Conservation (phyloP, 53 echinoderm and acorn worm genomes). For the Pentamera pediparva region DNA sequence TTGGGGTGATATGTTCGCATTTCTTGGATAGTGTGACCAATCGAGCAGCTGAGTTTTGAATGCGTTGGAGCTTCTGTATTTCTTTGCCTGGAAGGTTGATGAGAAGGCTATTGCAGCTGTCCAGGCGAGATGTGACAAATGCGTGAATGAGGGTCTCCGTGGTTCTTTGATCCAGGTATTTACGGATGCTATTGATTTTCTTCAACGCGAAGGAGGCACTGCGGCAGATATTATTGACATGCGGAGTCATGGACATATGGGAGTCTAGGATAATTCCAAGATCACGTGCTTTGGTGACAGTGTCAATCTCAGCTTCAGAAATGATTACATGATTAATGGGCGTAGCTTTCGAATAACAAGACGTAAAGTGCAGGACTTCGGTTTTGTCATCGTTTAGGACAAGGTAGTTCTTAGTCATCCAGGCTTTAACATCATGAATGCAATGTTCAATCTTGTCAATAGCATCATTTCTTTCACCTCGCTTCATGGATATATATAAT, state of each 20-base stretch:
- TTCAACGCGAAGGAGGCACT: conserved; percentile 37
- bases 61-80: conserved; percentile 35
- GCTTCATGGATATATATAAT: conserved; percentile 30
- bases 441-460: conserved; percentile 19
- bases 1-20: too few species aligned
- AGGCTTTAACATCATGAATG: conserved; percentile 32
- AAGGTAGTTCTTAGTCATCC: conserved; percentile 32
- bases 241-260: conserved; percentile 31
- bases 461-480: conserved; percentile 9
- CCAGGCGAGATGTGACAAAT: conserved; percentile 37
- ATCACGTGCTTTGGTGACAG: too few species aligned
- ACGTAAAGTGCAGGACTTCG: conserved; percentile 40
- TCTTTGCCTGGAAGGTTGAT: too few species aligned
- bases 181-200: conserved; percentile 31
- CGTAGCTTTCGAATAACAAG: too few species aligned
- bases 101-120: conserved; percentile 37
- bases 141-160: conserved; percentile 34
- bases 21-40: conserved; percentile 21
- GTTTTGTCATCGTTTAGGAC: conserved; percentile 29
- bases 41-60: conserved; percentile 40
- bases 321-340: too few species aligned
- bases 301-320: too few species aligned
- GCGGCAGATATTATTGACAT: conserved; percentile 34
- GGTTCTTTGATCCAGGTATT: conserved; percentile 21
- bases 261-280: conserved; percentile 29